phyloP scores from a whole-genome alignment of 2,888 invertebrate species.

The Cryptocephalus moraei region DNA sequence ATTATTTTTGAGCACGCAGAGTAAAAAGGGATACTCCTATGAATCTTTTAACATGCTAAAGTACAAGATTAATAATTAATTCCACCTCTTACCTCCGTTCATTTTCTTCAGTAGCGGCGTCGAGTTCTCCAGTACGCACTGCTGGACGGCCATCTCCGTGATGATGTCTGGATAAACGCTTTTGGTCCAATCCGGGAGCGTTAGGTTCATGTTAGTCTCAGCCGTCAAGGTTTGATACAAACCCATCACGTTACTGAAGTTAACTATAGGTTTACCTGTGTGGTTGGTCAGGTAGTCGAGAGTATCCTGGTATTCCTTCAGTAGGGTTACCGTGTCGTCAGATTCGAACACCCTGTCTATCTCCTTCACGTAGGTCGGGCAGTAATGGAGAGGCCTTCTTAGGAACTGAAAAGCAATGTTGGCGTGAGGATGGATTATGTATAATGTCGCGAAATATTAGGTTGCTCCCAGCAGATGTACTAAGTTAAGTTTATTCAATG shows the following conservation, averaged over 20 bases:
- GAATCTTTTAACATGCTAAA: too few relatives aligned
- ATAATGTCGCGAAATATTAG: too few relatives aligned
- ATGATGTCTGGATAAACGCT: slow-evolving; percentile 30
- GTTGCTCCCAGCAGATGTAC: too few relatives aligned
- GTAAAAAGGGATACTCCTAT: too few relatives aligned
- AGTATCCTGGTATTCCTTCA: neutral
- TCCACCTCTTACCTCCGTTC: slow-evolving; percentile 35
- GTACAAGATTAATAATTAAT: too few relatives aligned
- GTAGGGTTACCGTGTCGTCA: slow-evolving; percentile 6
- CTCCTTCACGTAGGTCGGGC: slow-evolving; percentile 30
- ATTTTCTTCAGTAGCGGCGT: slow-evolving; percentile 31
- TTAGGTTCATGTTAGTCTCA: slow-evolving; percentile 30
- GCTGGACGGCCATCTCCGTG: slow-evolving; percentile 30
- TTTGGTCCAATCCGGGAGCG: slow-evolving; percentile 38
- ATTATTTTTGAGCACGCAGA: too few relatives aligned
- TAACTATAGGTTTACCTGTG: slow-evolving; percentile 23
- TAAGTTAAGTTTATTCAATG: too few relatives aligned
- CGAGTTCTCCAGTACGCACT: slow-evolving; percentile 36
- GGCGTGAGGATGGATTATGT: too few relatives aligned
- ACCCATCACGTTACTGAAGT: slow-evolving; percentile 23
- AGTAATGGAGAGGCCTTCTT: slow-evolving; percentile 29
- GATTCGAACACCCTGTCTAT: slow-evolving; percentile 23
- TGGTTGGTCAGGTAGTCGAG: slow-evolving; percentile 24
- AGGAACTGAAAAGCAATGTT: slow-evolving; percentile 18
- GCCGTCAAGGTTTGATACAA: slow-evolving; percentile 32